Conservation (phyloP, 2,888 invertebrate species). For the Ecdyonurus torrentis region DNA sequence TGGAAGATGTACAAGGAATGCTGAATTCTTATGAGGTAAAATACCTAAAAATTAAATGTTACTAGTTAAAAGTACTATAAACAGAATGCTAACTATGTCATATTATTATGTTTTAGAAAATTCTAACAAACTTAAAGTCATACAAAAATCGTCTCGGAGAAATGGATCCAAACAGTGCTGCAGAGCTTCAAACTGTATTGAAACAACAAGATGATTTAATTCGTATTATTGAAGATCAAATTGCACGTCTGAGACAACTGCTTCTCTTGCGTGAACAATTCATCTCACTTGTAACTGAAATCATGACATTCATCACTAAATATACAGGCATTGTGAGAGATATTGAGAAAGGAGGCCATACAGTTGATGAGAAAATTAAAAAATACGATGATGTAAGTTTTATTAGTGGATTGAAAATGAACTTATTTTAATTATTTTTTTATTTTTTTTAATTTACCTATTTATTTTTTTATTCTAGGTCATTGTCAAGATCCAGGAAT, state of each 20-base stretch:
- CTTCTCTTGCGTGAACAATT: slow-evolving; percentile 74
- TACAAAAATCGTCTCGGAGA: slow-evolving; percentile 57
- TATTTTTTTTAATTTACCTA: neutral
- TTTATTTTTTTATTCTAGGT: slow-evolving; percentile 23
- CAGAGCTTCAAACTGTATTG: slow-evolving; percentile 61
- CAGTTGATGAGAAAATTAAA: slow-evolving; percentile 72
- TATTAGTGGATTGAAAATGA: neutral
- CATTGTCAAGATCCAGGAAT: slow-evolving; percentile 73
- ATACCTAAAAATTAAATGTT: neutral
- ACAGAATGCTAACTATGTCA: no score
- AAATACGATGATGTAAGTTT: slow-evolving; percentile 53
- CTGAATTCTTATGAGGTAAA: slow-evolving; percentile 49
- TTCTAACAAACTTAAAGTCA: slow-evolving; percentile 57
- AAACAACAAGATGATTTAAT: slow-evolving; percentile 75
- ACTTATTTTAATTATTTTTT: neutral
- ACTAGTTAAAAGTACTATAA: neutral
- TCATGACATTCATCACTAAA: slow-evolving; percentile 70
- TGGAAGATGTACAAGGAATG: slow-evolving; percentile 77
- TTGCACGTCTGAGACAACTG: slow-evolving; percentile 61
- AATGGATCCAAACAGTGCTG: slow-evolving; percentile 55
- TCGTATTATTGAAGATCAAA: slow-evolving; percentile 69
- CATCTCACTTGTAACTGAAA: slow-evolving; percentile 69
- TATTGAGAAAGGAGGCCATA: slow-evolving; percentile 67
- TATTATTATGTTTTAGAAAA: slow-evolving; percentile 26
- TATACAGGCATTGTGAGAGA: slow-evolving; percentile 72